Base-by-base conservation (phyloP, 2,113 vertebrate species). In the Oryzias celebensis region DNA sequence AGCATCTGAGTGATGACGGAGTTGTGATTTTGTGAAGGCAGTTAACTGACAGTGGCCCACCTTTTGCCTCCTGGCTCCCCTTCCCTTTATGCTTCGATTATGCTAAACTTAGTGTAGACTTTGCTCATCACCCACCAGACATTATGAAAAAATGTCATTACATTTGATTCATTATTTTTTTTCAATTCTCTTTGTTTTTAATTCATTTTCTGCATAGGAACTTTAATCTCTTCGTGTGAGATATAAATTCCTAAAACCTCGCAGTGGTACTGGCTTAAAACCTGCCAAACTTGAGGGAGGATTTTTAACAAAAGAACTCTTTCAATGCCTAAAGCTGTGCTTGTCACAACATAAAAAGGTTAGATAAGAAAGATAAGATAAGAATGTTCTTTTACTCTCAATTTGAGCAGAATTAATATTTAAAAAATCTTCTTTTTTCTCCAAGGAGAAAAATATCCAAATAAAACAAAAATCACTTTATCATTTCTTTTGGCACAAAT, bases 231-330 rank as follows among this genome's bases (percentile, higher is more conserved):
- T 36, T 10, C 36, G 3, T 36, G 36, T 12, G 36, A 12, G 8
- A 36, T 36, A 12, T 36, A 12, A 36, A 36, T 10, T 36, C 1
- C 10, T 10, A 2, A 36, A 36, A 10, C 3, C n/a, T 48, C 10
- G 4, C 17, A 2, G n/a, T 5, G 45, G 8, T 1, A 24, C 22
- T 17, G 44, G 14, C 26, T 59, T 48, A 60, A 55, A 78, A 73
- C 57, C 49, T 68, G 81, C 54, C 66, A 67, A 49, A 67, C 55
- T 42, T 57, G 75, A 59, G 16, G 43, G n/a, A 41, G 47, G 7
- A 14, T 4, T 28, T 26, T n/a, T 2, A 47, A 17, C 41, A 41
- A 66, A n/a, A 63, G 43, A 63, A 43, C 3, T 43, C 18, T 43
- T 26, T 2, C 18, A 47, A 7, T 16, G 13, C 5, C n/a, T 51